Evolutionary conservation across 37 sponge, comb jelly and placozoan species (phyloP).

Genomic region (Petrosia ficiformis): DNA sequence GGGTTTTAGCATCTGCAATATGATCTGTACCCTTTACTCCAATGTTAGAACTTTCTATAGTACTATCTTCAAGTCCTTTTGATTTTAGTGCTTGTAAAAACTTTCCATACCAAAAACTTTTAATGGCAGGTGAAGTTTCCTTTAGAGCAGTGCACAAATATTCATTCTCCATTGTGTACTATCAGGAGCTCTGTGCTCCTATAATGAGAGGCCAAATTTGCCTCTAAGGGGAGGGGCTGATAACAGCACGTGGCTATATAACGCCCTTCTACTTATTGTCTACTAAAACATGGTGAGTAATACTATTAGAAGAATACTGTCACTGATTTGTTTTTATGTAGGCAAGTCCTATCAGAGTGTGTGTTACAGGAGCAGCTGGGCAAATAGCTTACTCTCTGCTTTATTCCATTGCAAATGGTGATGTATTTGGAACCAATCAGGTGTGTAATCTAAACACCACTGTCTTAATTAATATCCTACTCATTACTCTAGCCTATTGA

Average conservation of each 20-base stretch:
- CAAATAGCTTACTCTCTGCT: slow-evolving; percentile 98
- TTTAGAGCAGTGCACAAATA: neutral
- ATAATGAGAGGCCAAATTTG: too few species aligned
- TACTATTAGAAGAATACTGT: too few species aligned
- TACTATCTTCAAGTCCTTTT: neutral
- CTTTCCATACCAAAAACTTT: slow-evolving; percentile 50
- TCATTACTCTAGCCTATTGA: slow-evolving; percentile 55
- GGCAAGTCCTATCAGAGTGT: slow-evolving; percentile 87
- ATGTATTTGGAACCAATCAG: slow-evolving; percentile 94
- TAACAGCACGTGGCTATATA: too few species aligned
- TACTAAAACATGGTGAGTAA: too few species aligned
- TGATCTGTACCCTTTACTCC: neutral
- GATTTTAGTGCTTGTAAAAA: slow-evolving; percentile 20
- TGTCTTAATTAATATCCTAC: neutral
- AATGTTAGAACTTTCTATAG: neutral
- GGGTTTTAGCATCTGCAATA: neutral
- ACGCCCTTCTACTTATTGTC: too few species aligned
- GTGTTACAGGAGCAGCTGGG: slow-evolving; percentile 98
- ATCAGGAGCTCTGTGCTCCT: too few species aligned
- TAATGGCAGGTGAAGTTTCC: neutral
- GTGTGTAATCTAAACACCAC: slow-evolving; percentile 15
- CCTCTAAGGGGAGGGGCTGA: too few species aligned
- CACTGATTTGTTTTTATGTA: slow-evolving; percentile 9
- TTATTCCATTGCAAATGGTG: slow-evolving; percentile 81
- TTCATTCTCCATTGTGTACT: too few species aligned